These are phyloP conservation scores for Apocheima hispidaria DNA, from an alignment of 2,888 invertebrate species.

Conservation along the genomic window DNA sequence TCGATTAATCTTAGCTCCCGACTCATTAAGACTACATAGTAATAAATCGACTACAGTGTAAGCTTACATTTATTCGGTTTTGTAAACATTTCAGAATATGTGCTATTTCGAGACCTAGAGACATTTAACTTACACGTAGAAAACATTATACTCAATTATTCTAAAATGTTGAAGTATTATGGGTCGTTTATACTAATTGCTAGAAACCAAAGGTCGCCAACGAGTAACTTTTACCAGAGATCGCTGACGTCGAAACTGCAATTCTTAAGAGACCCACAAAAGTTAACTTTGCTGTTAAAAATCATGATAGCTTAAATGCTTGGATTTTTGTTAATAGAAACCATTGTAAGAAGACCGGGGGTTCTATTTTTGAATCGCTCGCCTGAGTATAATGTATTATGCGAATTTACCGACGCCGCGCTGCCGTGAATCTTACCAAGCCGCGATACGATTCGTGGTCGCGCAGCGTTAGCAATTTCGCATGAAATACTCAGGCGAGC, in stretches of 20 bases:
- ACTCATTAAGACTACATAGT: conserved; percentile 3
- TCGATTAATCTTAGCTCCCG: not conserved
- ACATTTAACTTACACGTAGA: conserved; percentile 12
- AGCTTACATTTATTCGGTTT: not conserved
- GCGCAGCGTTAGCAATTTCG: too few relatives aligned
- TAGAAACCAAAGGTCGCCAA: conserved; percentile 14
- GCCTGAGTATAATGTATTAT: too few relatives aligned
- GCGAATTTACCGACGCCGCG: too few relatives aligned
- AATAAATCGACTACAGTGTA: not conserved
- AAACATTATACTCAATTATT: conserved; percentile 6
- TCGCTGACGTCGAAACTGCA: not conserved
- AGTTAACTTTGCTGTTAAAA: not conserved
- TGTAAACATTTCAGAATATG: conserved; percentile 3
- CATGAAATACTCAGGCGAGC: too few relatives aligned
- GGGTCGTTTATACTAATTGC: conserved; percentile 17
- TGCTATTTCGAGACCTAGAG: not conserved
- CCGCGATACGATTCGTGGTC: too few relatives aligned
- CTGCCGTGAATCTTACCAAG: too few relatives aligned
- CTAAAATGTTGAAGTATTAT: conserved; percentile 7
- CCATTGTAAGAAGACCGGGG: too few relatives aligned
- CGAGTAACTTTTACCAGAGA: conserved; percentile 6
- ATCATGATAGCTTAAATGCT: not conserved
- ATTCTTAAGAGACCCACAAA: not conserved
- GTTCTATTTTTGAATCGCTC: too few relatives aligned
- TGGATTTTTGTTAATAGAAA: not conserved